phyloP scores from a whole-genome alignment of 2,797 vertebrate genomes.

The Austrolebias charrua region DNA sequence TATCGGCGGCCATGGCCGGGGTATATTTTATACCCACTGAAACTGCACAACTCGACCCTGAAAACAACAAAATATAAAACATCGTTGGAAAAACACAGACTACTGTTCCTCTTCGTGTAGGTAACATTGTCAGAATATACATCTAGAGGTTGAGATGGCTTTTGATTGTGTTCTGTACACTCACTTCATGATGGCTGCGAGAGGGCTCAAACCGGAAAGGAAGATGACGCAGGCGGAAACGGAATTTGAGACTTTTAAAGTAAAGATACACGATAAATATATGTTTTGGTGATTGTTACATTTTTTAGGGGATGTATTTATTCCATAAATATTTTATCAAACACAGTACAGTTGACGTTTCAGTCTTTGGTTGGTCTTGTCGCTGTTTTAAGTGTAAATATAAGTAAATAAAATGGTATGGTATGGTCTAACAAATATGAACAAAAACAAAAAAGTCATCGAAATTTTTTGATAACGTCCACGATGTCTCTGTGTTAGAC shows the following conservation, averaged over 20 bases:
- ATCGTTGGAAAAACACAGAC: background rate
- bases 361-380: no score
- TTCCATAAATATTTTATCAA: background rate
- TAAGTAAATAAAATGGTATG: no score
- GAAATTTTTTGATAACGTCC: accelerated
- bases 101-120: accelerated
- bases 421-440: no score
- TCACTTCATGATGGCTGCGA: slow-evolving; percentile 92
- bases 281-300: background rate
- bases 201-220: slow-evolving; percentile 78
- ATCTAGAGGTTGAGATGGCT: slow-evolving; percentile 38
- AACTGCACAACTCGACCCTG: slow-evolving; percentile 99
- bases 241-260: slow-evolving; percentile 30
- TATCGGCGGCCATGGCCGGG: slow-evolving; percentile 96
- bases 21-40: slow-evolving; percentile 99
- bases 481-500: background rate
- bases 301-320: background rate
- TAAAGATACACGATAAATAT: background rate
- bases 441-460: no score
- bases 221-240: slow-evolving; percentile 70
- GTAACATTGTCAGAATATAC: accelerated
- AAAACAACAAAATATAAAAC: slow-evolving; percentile 64
- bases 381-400: no score
- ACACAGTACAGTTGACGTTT: slow-evolving; percentile 5
- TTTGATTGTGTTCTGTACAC: slow-evolving; percentile 68